These are phyloP conservation scores for Macroramphosus scolopax DNA, from an alignment of 2,797 vertebrate species.

Conservation along the genomic window DNA sequence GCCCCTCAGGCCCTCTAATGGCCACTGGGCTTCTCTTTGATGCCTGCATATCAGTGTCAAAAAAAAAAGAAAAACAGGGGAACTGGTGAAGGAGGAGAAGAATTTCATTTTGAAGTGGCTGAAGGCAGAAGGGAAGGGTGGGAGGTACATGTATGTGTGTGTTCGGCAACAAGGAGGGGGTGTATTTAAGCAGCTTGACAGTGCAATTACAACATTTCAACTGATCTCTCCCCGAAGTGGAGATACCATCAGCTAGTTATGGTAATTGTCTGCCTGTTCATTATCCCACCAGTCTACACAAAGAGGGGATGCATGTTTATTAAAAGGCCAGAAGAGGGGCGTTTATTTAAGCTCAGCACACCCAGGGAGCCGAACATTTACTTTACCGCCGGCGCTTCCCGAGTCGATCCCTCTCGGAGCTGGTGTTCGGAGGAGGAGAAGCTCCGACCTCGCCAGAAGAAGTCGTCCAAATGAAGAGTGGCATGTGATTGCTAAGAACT, in stretches of 20 bases:
- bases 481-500: conserved; percentile 21
- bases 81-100: conserved; percentile 64
- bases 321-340: conserved; percentile 55
- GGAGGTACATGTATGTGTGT: conserved; percentile 21
- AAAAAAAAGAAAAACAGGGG: conserved; percentile 60
- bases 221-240: conserved; percentile 59
- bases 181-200: conserved; percentile 80
- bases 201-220: conserved; percentile 84
- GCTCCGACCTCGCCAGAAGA: no score
- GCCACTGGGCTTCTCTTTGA: conserved; percentile 83
- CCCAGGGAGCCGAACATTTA: conserved; percentile 27
- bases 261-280: conserved; percentile 74
- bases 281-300: conserved; percentile 64
- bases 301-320: conserved; percentile 64
- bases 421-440: conserved; percentile 13
- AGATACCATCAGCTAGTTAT: conserved; percentile 79
- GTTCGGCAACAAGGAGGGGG: conserved; percentile 19
- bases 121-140: conserved; percentile 68
- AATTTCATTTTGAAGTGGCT: conserved; percentile 91
- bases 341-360: conserved; percentile 48
- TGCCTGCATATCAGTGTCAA: conserved; percentile 83
- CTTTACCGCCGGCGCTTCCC: conserved; percentile 18
- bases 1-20: conserved; percentile 39
- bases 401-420: conserved; percentile 10
- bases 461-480: no score